A percentile compares a stretch with the other conserved stretches of the same genome.
Evolutionary conservation across 2,797 vertebrate species (phyloP).

Genomic region (Acipenser transmontanus): DNA sequence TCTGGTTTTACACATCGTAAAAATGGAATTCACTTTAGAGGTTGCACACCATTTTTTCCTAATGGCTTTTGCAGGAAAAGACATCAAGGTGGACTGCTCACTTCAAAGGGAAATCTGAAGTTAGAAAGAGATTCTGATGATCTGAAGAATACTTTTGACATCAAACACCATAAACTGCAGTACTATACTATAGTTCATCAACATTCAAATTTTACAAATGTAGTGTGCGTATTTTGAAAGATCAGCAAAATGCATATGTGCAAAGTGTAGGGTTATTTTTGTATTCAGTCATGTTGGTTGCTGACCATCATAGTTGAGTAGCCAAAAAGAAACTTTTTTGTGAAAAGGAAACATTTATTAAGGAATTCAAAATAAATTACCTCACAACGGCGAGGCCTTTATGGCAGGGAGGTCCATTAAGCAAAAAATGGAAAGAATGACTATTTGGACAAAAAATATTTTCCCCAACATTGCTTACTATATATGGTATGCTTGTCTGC

Average conservation of each 20-base stretch:
- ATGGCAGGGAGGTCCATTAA: no score
- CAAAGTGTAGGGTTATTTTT: slow-evolving; percentile 16
- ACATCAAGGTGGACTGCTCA: slow-evolving; percentile 16
- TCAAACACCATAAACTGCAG: slow-evolving; percentile 23
- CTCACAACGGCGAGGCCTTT: no score
- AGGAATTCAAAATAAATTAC: no score
- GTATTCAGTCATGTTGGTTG: slow-evolving; percentile 9
- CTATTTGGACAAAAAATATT: no score
- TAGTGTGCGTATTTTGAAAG: no score
- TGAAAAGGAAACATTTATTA: no score
- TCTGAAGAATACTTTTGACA: slow-evolving; percentile 22
- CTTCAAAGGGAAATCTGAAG: slow-evolving; percentile 43
- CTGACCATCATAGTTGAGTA: neutral
- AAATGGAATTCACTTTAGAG: no score
- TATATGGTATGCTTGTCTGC: no score
- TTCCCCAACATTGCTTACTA: no score
- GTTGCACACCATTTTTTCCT: slow-evolving; percentile 21
- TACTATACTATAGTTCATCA: slow-evolving; percentile 15
- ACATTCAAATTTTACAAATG: neutral
- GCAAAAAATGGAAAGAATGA: no score
- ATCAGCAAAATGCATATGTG: slow-evolving; percentile 10
- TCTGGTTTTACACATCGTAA: no score
- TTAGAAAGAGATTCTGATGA: slow-evolving; percentile 31
- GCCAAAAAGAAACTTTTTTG: no score
- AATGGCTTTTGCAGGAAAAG: slow-evolving; percentile 28